Evolutionary conservation across 2,888 invertebrate species (phyloP), one percentile per base, ranked within the genome.

Genomic region (Choristoneura rosaceana): DNA sequence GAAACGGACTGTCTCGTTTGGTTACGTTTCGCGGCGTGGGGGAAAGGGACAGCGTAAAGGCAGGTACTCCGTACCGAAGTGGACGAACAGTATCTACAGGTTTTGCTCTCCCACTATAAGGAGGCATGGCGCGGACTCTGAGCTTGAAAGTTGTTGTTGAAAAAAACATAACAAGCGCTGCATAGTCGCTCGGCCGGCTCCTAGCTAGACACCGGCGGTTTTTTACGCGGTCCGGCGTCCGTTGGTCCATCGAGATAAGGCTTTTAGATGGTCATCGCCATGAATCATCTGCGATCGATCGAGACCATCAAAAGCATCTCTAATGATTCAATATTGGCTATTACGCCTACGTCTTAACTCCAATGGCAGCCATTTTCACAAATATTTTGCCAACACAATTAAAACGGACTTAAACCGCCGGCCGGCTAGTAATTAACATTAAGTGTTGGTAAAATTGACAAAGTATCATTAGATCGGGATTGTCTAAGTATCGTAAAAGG

Each of bases 101-200:
- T 94, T 93, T 93, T 92, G 91, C 91, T 93, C 91, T 91, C 93
- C 94, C 94, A 94, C 94, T 93, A 92, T 92, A 89, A 87, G 89
- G 86, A 90, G 90, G 89, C 89, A 87, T 87, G 90, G 90, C 79
- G 90, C 92, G 91, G 91, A 91, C 92, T 91, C 87, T 81, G 82
- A 91, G 90, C 91, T 93, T 90, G 87, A 89, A 92, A 91, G 91
- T 91, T 89, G 78, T 88, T 87, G 87, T 89, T 85, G 78, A 84
- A 85, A 75, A 71, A 87, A 88, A 89, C 86, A 87, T 82, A 86
- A 84, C 85, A 89, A 86, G 87, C 82, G 78, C 85, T 84, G 85
- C 85, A 80, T 80, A 82, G 86, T 83, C 86, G 87, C 81, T 70
- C 59, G 59, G 73, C 66, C 69, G 70, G 69, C 73, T 73, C 69